phyloP scores from a whole-genome alignment of 2,797 vertebrate genomes.

The Manis crassicaudata region DNA sequence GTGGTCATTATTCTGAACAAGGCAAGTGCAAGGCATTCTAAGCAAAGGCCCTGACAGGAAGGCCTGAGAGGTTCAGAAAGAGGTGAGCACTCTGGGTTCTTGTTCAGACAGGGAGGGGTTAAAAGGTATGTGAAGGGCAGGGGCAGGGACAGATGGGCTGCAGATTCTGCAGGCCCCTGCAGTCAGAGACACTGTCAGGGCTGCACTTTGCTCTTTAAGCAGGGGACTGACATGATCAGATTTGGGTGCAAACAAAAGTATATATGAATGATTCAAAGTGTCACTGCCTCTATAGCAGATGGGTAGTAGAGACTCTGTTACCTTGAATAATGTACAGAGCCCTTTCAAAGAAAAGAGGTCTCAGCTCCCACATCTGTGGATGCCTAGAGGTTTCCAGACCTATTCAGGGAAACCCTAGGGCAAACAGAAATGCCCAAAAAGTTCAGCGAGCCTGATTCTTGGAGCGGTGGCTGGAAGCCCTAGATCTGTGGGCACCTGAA shows the following conservation, averaged over 20 bases:
- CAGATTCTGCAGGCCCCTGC: neutral
- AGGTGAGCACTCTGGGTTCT: neutral
- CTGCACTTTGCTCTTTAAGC: neutral
- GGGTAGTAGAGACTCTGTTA: neutral
- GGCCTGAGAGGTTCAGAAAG: neutral
- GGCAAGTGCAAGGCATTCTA: neutral
- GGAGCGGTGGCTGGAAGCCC: neutral
- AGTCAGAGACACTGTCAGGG: neutral
- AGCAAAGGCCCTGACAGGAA: neutral
- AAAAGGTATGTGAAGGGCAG: neutral
- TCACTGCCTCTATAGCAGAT: constrained; percentile 4
- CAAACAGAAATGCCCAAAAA: neutral
- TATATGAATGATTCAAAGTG: constrained; percentile 44
- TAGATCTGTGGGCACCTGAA: neutral
- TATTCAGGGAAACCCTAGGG: neutral
- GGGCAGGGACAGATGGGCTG: neutral
- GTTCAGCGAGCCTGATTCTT: neutral
- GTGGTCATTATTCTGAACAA: neutral
- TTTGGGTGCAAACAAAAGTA: constrained; percentile 41
- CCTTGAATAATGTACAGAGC: neutral
- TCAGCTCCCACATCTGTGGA: neutral
- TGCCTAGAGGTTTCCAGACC: neutral
- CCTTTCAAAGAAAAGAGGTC: neutral
- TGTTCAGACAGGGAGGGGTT: neutral
- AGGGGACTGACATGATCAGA: neutral